Conservation (phyloP, 2,113 vertebrate genomes). For the Bos javanicus region DNA sequence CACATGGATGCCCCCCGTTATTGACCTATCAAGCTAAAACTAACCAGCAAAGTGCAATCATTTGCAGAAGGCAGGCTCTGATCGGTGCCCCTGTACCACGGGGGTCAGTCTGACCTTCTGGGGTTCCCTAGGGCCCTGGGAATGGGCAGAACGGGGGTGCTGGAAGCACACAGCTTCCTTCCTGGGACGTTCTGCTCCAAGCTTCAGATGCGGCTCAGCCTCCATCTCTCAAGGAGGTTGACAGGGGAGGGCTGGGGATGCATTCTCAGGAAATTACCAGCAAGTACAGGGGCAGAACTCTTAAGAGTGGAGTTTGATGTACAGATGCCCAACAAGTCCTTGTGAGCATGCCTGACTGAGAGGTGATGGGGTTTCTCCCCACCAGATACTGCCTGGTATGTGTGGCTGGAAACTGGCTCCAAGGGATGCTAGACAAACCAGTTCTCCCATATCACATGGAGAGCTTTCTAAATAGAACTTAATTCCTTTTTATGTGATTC, state of each 20-base stretch:
- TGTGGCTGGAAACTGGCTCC: neutral
- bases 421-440: neutral
- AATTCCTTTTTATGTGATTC: neutral
- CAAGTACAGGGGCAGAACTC: neutral
- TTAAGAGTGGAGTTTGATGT: neutral
- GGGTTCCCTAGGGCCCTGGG: neutral
- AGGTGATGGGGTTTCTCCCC: neutral
- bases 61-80: neutral
- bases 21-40: neutral
- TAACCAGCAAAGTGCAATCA: neutral
- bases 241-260: neutral
- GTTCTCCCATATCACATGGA: neutral
- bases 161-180: neutral
- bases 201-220: neutral
- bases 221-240: neutral
- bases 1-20: neutral
- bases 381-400: accelerated
- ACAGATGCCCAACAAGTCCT: neutral
- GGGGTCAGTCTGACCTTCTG: neutral
- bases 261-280: neutral
- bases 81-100: neutral
- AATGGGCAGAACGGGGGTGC: neutral
- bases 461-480: neutral
- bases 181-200: neutral
- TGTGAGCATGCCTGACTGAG: neutral